These are phyloP conservation scores for Bombus haemorrhoidalis DNA, from an alignment of 1,140 invertebrate genomes.

Conservation along the genomic window DNA sequence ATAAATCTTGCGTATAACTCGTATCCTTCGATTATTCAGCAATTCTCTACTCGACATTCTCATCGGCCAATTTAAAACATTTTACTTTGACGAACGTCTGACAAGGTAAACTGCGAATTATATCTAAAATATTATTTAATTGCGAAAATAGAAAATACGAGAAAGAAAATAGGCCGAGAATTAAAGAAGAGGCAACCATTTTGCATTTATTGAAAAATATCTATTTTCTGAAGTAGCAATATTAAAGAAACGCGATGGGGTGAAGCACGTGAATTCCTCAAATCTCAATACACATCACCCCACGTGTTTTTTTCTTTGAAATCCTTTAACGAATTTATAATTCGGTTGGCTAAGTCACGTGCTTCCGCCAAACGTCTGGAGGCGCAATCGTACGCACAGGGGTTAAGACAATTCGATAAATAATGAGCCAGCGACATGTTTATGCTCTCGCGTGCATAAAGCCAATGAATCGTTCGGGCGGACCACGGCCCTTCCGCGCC, in stretches of 20 bases:
- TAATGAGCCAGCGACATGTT: conserved; percentile 72
- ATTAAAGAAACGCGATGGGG: not conserved
- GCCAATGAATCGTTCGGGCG: conserved; percentile 63
- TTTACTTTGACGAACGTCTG: too few species aligned
- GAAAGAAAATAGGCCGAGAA: not conserved
- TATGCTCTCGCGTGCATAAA: conserved; percentile 71
- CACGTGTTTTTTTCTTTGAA: not conserved
- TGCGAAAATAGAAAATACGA: not conserved
- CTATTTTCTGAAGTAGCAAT: not conserved
- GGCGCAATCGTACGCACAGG: conserved; percentile 41
- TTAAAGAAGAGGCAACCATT: not conserved
- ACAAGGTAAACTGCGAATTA: too few species aligned
- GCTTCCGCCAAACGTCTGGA: conserved; percentile 4
- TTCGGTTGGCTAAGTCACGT: not conserved
- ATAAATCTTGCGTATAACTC: too few species aligned
- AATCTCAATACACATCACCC: conserved; percentile 9
- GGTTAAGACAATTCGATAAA: conserved; percentile 76
- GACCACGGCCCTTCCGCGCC: conserved; percentile 59
- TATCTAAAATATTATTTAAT: too few species aligned
- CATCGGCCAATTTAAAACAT: too few species aligned
- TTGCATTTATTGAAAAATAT: too few species aligned
- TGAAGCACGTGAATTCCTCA: not conserved
- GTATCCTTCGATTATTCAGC: too few species aligned
- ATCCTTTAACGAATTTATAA: conserved; percentile 39
- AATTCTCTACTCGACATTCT: too few species aligned